phyloP scores from a whole-genome alignment of 2,797 vertebrate genomes.

The Knipowitschia caucasica region DNA sequence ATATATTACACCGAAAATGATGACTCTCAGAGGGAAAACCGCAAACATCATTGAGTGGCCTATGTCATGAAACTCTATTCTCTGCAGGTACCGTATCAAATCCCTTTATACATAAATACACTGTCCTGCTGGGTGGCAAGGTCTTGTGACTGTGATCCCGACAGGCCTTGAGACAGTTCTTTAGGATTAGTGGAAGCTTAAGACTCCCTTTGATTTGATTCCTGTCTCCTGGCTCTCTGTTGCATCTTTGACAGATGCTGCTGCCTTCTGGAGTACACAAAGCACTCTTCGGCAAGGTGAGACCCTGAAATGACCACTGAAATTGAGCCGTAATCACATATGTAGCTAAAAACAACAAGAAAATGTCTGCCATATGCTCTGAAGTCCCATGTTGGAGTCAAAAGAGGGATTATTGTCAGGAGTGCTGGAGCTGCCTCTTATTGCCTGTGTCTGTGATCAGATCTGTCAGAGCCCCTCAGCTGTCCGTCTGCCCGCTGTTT shows the following conservation, averaged over 20 bases:
- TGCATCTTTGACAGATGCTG: constrained; percentile 53
- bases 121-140: constrained; percentile 48
- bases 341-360: constrained; percentile 65
- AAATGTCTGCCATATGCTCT: constrained; percentile 76
- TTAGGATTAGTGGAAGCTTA: constrained; percentile 53
- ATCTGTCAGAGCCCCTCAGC: constrained; percentile 71
- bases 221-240: constrained; percentile 34
- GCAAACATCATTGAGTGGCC: constrained; percentile 40
- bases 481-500: constrained; percentile 63
- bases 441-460: constrained; percentile 58
- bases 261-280: constrained; percentile 49
- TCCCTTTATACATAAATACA: constrained; percentile 49
- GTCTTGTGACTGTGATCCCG: constrained; percentile 52
- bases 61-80: constrained; percentile 45
- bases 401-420: constrained; percentile 63
- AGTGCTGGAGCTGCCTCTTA: constrained; percentile 47
- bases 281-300: constrained; percentile 61
- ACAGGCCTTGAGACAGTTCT: constrained; percentile 53
- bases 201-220: constrained; percentile 62
- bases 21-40: constrained; percentile 22
- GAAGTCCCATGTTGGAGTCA: constrained; percentile 59
- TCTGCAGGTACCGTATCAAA: constrained; percentile 51
- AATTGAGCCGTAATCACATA: constrained; percentile 75
- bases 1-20: constrained; percentile 13
- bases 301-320: constrained; percentile 66